Percentiles rank a stretch among this genome's conserved stretches.
Conservation (phyloP, 2,888 invertebrate genomes). For the Scelioninae gen. 2 region DNA sequence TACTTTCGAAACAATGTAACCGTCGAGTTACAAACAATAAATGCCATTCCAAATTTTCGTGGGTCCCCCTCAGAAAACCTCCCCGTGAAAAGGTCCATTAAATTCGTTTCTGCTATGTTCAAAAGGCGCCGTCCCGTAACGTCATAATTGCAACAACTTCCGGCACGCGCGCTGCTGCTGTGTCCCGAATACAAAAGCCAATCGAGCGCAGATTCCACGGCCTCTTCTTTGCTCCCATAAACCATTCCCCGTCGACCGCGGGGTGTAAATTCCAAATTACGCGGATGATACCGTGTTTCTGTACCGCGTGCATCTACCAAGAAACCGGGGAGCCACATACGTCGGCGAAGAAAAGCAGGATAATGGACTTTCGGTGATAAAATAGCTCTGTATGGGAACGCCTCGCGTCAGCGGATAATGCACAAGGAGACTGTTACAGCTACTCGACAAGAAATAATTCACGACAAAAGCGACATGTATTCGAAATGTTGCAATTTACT, state of each 20-base stretch:
- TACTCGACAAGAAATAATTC: conserved; percentile 63
- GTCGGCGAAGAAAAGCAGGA: conserved; percentile 60
- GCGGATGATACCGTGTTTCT: conserved; percentile 68
- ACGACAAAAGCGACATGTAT: conserved; percentile 36
- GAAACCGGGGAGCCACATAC: conserved; percentile 34
- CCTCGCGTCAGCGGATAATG: conserved; percentile 64
- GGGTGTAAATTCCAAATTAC: conserved; percentile 71
- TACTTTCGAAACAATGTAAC: too few species aligned
- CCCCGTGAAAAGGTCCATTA: too few species aligned
- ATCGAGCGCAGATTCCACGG: conserved; percentile 24
- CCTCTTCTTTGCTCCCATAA: conserved; percentile 10
- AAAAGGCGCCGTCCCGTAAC: too few species aligned
- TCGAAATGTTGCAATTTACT: conserved; percentile 21
- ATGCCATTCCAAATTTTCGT: too few species aligned
- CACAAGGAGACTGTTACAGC: conserved; percentile 65
- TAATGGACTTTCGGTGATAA: conserved; percentile 73
- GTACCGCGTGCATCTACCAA: conserved; percentile 62
- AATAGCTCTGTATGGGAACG: conserved; percentile 68
- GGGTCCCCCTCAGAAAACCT: too few species aligned
- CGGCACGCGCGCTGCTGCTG: conserved; percentile 26
- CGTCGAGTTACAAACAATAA: too few species aligned
- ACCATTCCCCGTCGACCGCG: conserved; percentile 35
- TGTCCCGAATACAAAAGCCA: conserved; percentile 26
- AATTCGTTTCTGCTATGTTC: too few species aligned
- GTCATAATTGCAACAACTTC: conserved; percentile 40